Conservation (phyloP, 2,113 vertebrate species). For the Motacilla tschutschensis region DNA sequence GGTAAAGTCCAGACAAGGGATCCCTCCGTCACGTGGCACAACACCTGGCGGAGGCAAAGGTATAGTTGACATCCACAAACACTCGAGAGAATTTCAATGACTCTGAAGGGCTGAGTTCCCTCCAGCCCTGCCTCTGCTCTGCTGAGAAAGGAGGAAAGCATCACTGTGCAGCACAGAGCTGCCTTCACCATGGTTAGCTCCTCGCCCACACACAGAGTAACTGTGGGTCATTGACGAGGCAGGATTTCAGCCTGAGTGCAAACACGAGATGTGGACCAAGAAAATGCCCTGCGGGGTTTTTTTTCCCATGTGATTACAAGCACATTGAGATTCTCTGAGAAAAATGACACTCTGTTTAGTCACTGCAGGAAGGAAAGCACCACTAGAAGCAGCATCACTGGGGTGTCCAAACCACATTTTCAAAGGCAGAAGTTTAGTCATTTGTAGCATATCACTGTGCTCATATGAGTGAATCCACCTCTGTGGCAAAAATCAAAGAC, state of each 20-base stretch:
- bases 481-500: background rate
- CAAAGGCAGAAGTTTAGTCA: slow-evolving; percentile 18
- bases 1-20: background rate
- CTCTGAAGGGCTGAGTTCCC: background rate
- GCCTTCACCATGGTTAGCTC: background rate
- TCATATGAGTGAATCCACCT: slow-evolving; percentile 25
- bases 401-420: slow-evolving; percentile 44
- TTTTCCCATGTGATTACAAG: slow-evolving; percentile 8
- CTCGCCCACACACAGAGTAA: slow-evolving; percentile 22
- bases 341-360: slow-evolving; percentile 27
- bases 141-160: background rate
- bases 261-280: slow-evolving; percentile 11
- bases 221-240: background rate
- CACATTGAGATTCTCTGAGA: slow-evolving; percentile 43
- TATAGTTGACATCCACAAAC: background rate
- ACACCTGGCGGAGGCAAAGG: background rate
- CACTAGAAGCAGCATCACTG: slow-evolving; percentile 13
- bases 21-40: background rate
- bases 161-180: background rate
- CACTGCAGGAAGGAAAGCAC: slow-evolving; percentile 44
- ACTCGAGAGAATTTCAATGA: background rate
- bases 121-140: background rate
- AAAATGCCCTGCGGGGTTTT: slow-evolving; percentile 11
- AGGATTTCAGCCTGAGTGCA: slow-evolving; percentile 63
- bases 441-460: background rate